Base-by-base conservation (phyloP, 1,140 invertebrate species). In the Meloidogyne hapla region DNA sequence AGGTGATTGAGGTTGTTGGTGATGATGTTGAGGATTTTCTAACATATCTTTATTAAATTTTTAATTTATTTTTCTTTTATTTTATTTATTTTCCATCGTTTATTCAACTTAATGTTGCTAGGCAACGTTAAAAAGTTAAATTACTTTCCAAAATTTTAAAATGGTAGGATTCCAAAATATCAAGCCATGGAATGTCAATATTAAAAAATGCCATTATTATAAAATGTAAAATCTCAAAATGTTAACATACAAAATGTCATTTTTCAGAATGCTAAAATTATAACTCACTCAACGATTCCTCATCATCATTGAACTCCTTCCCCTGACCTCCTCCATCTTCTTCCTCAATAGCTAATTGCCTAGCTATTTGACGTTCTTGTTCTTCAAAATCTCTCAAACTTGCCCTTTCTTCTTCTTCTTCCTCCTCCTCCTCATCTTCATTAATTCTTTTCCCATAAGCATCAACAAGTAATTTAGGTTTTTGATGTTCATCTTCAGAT, bases 291-390 rank as follows among this genome's bases (percentile, higher is more conserved):
- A 68, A 68, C 21, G 8, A 15, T 69, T 9, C 28, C 23, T 69
- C 69, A 0, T 62, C 69, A 25, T 26, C n/a, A 23, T n/a, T 61
- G 4, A 1, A 18, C 10, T 9, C 3, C 18, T 21, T 18, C 69
- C 18, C 8, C 33, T 62, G 25, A 5, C 12, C 40, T 42, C 5
- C 69, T n/a, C 21, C 69, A 9, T 72, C 69, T 21, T 62, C 69
- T 33, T 15, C n/a, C 21, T 69, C 67, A 15, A 40, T 25, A 15
- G 67, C 67, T 10, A 73, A 25, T 73, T 74, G 70, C 28, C 25
- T 21, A 25, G 64, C 69, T 45, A 74, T 38, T 73, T 74, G 28
- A 10, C 73, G 70, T 45, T 74, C 73, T 2, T 73, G 73, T 8
- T 74, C 73, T 33, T 74, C 73, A 40, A 66, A 74, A 21, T 68